Conservation (phyloP, 2,797 vertebrate genomes). For the Brotula barbata region DNA sequence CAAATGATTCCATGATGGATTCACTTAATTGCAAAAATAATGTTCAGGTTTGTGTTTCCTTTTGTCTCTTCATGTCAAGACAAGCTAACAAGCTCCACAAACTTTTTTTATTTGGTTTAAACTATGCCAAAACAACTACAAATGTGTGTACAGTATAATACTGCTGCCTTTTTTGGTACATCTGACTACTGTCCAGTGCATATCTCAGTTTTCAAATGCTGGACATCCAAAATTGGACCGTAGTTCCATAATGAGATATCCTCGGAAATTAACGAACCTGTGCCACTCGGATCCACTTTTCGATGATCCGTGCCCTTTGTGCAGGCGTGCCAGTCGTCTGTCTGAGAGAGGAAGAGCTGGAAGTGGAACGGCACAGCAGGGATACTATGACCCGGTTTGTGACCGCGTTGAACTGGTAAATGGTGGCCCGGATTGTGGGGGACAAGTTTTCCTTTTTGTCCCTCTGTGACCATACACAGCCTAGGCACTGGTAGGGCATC, state of each 20-base stretch:
- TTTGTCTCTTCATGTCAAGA: neutral
- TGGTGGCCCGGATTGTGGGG: slow-evolving; percentile 85
- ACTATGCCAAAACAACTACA: too few species aligned
- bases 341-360: slow-evolving; percentile 63
- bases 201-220: too few species aligned
- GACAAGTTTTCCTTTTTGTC: slow-evolving; percentile 84
- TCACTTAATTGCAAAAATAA: neutral
- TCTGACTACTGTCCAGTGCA: too few species aligned
- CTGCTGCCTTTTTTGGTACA: too few species aligned
- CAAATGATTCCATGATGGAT: neutral
- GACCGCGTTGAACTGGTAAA: slow-evolving; percentile 86
- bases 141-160: too few species aligned
- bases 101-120: too few species aligned
- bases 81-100: too few species aligned
- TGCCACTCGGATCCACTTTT: slow-evolving; percentile 86
- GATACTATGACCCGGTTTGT: slow-evolving; percentile 83
- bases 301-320: slow-evolving; percentile 81
- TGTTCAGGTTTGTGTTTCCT: neutral
- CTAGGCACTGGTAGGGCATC: slow-evolving; percentile 84
- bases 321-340: slow-evolving; percentile 46
- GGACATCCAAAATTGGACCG: too few species aligned
- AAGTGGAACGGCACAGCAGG: slow-evolving; percentile 68
- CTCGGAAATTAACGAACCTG: slow-evolving; percentile 71
- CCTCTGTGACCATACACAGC: slow-evolving; percentile 87
- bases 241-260: too few species aligned